Base-by-base conservation (phyloP, 2,888 invertebrate genomes). In the Cyclophora punctaria region DNA sequence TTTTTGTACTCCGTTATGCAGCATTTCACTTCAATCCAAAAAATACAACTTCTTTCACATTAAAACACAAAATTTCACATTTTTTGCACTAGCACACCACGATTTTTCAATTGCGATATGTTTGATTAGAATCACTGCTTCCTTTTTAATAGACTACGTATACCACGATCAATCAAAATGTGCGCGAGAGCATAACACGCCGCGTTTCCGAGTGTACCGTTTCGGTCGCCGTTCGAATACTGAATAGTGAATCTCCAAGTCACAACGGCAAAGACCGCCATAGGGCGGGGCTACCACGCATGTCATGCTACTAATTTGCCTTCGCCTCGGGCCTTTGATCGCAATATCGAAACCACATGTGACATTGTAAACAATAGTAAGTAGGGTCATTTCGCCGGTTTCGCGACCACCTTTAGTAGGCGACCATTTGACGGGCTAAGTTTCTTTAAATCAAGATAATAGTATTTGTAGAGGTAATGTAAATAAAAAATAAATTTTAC, bases 161-260 rank as follows among this genome's bases (percentile, higher is more conserved):
- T 20, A 20, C 20, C 20, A 20, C 20, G 20, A 54, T 50, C 41
- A 50, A 53, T 56, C 66, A 70, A 75, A 72, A 64, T 58, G 59
- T 67, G 78, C 76, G 74, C 78, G 67, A 68, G 77, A 74, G 78
- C 71, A 20, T 20, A 20, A 20, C 20, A 77, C 65, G 66, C 69
- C 58, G 69, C 60, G 71, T 78, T 77, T 80, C 80, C 82, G 81
- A 69, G 37, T 5, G 37, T 37, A 37, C 73, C 71, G 67, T 67
- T 68, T 61, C 66, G 67, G 68, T 67, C 64, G 70, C 69, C 60
- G 57, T 59, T 53, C 57, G 47, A 48, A 48, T 55, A 67, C 69
- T 69, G 65, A 35, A 37, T 37, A 4, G 48, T 34, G 46, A 34
- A 34, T 64, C 47, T 20, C 20, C 20, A 20, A 20, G 20, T 20